Evolutionary conservation across 2,113 vertebrate genomes (phyloP).

Genomic region (Triplophysa rosa): DNA sequence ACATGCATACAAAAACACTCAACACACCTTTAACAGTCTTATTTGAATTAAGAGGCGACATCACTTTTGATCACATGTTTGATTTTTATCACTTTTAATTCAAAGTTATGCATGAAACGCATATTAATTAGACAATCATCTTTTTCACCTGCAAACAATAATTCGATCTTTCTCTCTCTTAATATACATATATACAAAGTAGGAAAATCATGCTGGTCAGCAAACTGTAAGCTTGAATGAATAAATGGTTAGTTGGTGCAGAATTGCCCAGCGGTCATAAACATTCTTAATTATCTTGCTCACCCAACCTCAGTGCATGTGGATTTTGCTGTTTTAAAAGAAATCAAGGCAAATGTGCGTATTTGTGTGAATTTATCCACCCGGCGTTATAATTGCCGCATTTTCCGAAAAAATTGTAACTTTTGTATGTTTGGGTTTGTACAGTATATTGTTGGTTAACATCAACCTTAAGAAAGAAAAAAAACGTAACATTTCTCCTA

Average conservation of each 20-base stretch:
- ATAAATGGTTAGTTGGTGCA: slow-evolving; percentile 3
- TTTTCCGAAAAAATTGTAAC: slow-evolving; percentile 11
- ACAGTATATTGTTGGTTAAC: background rate
- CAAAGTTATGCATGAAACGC: slow-evolving; percentile 13
- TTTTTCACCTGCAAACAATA: background rate
- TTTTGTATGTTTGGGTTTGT: background rate
- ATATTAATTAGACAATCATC: slow-evolving; percentile 2
- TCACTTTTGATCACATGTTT: slow-evolving; percentile 13
- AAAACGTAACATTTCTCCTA: too few relatives aligned
- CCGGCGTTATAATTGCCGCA: slow-evolving; percentile 3
- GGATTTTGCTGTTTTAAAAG: slow-evolving; percentile 35
- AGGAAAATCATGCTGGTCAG: slow-evolving; percentile 35
- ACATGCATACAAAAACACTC: too few relatives aligned
- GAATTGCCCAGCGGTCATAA: slow-evolving; percentile 34
- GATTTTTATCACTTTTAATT: slow-evolving; percentile 13
- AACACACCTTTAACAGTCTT: too few relatives aligned
- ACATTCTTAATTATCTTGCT: slow-evolving; percentile 29
- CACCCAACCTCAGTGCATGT: slow-evolving; percentile 20
- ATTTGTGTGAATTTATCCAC: slow-evolving; percentile 18
- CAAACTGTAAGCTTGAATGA: slow-evolving; percentile 24
- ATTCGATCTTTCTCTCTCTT: slow-evolving; percentile 7
- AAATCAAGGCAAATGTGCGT: slow-evolving; percentile 36
- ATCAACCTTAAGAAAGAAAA: too few relatives aligned
- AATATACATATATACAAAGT: background rate
- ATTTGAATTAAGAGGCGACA: too few relatives aligned